Base-by-base conservation (phyloP, 2,113 vertebrate genomes). In the Rhagologus leucostigma region DNA sequence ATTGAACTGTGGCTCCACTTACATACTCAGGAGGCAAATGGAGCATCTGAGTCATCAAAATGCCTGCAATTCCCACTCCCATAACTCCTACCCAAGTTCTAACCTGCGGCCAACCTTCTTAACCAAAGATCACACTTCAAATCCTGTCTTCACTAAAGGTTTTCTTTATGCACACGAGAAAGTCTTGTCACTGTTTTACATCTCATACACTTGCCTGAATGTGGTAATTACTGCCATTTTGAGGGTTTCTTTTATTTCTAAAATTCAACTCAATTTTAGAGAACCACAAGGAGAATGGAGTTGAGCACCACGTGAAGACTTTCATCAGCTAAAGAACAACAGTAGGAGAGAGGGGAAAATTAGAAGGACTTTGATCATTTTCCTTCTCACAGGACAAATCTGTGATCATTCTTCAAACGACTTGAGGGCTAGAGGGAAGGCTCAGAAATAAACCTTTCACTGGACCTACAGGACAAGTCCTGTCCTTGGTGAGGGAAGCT, bases 11-110 rank as follows among this genome's bases (percentile, higher is more conserved):
- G 49, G 70, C 49, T 95, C 55, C 55, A 50, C 62, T 84, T 77
- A 90, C 17, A 50, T 17, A 53, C 30, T 86, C 27, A 16, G 47
- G 42, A 84, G 27, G 64, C n/a, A 91, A 86, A 90, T 6, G n/a
- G 17, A 69, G 39, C 33, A 70, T 59, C 44, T 90, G 71, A 84
- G 64, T 81, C 68, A 95, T 56, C 47, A 88, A 67, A 92, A 88
- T 74, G 50, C 29, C 55, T 44, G 62, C 46, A 88, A 13, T 80
- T 74, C 42, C 64, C 56, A 80, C 30, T 80, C 44, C 60, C 33
- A 1, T 59, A 75, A 65, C 12, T 94, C 87, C 70, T 46, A 41
- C 19, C 30, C 55, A 76, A 42, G 16, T 41, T 59, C 33, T 70
- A 55, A 87, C 64, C 50, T 83, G 63, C 0, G 0, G 70, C 46